Conservation (phyloP, 1,140 invertebrate genomes). For the Sitodiplosis mosellana region DNA sequence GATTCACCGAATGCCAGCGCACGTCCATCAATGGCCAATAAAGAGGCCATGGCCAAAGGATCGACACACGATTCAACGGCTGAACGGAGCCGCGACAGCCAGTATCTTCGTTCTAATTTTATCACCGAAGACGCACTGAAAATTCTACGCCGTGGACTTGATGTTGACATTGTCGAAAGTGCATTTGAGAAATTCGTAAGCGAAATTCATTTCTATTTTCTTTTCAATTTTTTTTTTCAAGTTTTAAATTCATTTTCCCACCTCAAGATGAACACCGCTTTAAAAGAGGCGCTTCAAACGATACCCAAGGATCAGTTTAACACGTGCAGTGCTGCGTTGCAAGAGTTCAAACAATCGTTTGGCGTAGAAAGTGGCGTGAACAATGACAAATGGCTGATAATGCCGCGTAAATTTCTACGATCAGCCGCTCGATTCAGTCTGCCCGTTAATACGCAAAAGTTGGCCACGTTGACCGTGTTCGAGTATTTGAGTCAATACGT, state of each 20-base stretch:
- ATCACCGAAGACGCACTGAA: slow-evolving; percentile 22
- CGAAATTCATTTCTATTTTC: background rate
- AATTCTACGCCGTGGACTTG: slow-evolving; percentile 17
- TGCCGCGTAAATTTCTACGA: slow-evolving; percentile 39
- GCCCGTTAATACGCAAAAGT: slow-evolving; percentile 31
- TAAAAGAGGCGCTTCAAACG: slow-evolving; percentile 1
- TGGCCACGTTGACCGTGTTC: slow-evolving; percentile 30
- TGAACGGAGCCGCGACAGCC: background rate
- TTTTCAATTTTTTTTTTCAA: background rate
- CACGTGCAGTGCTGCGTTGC: background rate
- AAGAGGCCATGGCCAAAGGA: slow-evolving; percentile 9
- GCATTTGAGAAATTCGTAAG: slow-evolving; percentile 23
- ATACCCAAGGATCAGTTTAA: background rate
- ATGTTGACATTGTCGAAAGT: slow-evolving; percentile 20
- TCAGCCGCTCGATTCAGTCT: slow-evolving; percentile 41
- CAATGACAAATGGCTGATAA: slow-evolving; percentile 23
- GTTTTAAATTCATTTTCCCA: background rate
- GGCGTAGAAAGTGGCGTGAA: slow-evolving; percentile 6
- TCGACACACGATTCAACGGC: background rate
- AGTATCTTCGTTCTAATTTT: slow-evolving; percentile 13
- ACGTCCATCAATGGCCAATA: slow-evolving; percentile 21
- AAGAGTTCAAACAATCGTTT: background rate
- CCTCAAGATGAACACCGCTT: background rate
- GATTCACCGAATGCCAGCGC: slow-evolving; percentile 23
- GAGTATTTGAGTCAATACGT: slow-evolving; percentile 37